These are phyloP conservation scores for Liodrosophila aerea DNA, from an alignment of 2,888 invertebrate genomes.

Conservation along the genomic window DNA sequence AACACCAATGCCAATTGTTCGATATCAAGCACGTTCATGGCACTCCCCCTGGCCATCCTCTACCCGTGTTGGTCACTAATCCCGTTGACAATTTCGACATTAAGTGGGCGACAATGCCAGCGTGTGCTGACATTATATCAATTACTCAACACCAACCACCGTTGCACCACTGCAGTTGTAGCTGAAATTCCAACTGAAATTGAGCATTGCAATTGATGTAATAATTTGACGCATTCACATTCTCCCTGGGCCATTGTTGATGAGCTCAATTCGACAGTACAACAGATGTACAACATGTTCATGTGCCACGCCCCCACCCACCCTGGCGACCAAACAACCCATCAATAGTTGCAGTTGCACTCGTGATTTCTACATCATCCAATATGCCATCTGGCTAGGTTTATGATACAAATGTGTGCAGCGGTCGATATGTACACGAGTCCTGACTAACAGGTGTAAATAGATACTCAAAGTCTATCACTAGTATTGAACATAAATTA, in stretches of 20 bases:
- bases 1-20: constrained; percentile 31
- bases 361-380: constrained; percentile 4
- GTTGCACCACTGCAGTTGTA: constrained; percentile 17
- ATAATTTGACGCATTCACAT: constrained; percentile 71
- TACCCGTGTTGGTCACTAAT: constrained; percentile 47
- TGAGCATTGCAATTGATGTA: constrained; percentile 76
- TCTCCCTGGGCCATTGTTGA: constrained; percentile 58
- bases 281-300: constrained; percentile 18
- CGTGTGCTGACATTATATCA: constrained; percentile 68
- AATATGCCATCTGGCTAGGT: too few relatives aligned
- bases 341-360: constrained; percentile 18
- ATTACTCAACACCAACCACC: constrained; percentile 67
- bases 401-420: too few relatives aligned
- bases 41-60: background rate
- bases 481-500: too few relatives aligned
- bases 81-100: constrained; percentile 72
- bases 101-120: constrained; percentile 63
- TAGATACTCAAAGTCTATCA: too few relatives aligned
- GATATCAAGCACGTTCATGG: constrained; percentile 53
- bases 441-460: too few relatives aligned
- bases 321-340: constrained; percentile 12
- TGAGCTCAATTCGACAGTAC: constrained; percentile 19
- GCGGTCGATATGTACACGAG: too few relatives aligned
- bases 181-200: constrained; percentile 50
- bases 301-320: constrained; percentile 44